These are phyloP conservation scores for Ctenoplectra terminalis DNA, from an alignment of 1,140 invertebrate species.

Conservation along the genomic window DNA sequence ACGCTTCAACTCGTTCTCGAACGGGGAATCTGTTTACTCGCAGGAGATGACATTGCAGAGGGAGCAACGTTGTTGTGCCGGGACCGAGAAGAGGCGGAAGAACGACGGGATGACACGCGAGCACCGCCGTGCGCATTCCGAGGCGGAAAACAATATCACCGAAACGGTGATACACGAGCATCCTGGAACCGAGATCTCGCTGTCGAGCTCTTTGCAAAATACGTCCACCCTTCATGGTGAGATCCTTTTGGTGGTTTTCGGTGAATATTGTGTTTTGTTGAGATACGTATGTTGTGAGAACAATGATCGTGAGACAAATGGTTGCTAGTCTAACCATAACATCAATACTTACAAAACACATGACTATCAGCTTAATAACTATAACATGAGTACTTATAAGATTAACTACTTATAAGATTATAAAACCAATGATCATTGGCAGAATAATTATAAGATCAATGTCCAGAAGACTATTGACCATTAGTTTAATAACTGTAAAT, in stretches of 20 bases:
- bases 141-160: slow-evolving; percentile 74
- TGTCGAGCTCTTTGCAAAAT: slow-evolving; percentile 54
- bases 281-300: too few relatives aligned
- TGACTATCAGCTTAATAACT: too few relatives aligned
- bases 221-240: slow-evolving; percentile 60
- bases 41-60: slow-evolving; percentile 70
- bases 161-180: slow-evolving; percentile 76
- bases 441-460: too few relatives aligned
- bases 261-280: too few relatives aligned
- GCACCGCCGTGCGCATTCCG: slow-evolving; percentile 67
- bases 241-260: not conserved
- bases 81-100: slow-evolving; percentile 61
- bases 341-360: too few relatives aligned
- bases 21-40: slow-evolving; percentile 68
- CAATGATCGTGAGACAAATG: too few relatives aligned
- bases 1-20: slow-evolving; percentile 73
- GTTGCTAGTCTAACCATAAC: too few relatives aligned
- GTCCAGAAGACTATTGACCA: too few relatives aligned
- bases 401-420: too few relatives aligned
- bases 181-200: slow-evolving; percentile 57
- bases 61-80: slow-evolving; percentile 59
- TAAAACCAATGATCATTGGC: too few relatives aligned
- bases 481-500: too few relatives aligned
- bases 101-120: slow-evolving; percentile 42
- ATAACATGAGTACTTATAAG: too few relatives aligned